Conservation (phyloP, 2,888 invertebrate genomes). For the Limulus polyphemus region DNA sequence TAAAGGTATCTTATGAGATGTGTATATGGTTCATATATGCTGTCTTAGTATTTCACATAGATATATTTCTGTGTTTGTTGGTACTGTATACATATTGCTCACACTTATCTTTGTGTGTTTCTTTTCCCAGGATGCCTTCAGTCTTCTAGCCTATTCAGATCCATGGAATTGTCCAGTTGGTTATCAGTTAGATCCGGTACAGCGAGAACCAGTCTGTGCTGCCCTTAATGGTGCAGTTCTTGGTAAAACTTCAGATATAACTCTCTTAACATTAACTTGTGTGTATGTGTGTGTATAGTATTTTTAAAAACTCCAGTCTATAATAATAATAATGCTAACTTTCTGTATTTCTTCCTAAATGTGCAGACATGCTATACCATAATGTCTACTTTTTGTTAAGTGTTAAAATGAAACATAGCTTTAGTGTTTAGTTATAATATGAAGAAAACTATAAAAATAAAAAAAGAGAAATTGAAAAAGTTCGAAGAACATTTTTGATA, state of each 20-base stretch:
- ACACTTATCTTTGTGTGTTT: neutral
- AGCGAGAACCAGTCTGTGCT: constrained; percentile 87
- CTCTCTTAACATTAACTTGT: neutral
- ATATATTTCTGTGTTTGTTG: too few species aligned
- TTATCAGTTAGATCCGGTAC: constrained; percentile 86
- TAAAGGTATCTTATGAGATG: too few species aligned
- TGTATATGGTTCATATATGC: too few species aligned
- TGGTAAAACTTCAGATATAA: constrained; percentile 48
- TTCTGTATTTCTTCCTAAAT: neutral
- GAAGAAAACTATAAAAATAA: too few species aligned
- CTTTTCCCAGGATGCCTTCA: constrained; percentile 75
- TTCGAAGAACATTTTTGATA: too few species aligned
- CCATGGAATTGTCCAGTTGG: constrained; percentile 95
- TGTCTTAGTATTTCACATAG: too few species aligned
- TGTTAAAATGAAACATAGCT: too few species aligned
- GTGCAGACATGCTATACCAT: neutral
- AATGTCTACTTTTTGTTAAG: neutral
- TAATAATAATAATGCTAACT: too few species aligned
- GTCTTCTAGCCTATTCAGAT: constrained; percentile 91
- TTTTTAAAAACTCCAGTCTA: neutral
- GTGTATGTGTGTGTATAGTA: neutral
- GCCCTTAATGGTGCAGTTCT: constrained; percentile 95
- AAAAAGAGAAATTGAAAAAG: too few species aligned
- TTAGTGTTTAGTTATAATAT: too few species aligned
- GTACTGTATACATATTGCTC: neutral